Percentiles rank a stretch among this genome's conserved stretches.
These are phyloP conservation scores for human (Homo sapiens) DNA, from an alignment of 2,113 vertebrate genomes.

Conservation along the genomic window DNA sequence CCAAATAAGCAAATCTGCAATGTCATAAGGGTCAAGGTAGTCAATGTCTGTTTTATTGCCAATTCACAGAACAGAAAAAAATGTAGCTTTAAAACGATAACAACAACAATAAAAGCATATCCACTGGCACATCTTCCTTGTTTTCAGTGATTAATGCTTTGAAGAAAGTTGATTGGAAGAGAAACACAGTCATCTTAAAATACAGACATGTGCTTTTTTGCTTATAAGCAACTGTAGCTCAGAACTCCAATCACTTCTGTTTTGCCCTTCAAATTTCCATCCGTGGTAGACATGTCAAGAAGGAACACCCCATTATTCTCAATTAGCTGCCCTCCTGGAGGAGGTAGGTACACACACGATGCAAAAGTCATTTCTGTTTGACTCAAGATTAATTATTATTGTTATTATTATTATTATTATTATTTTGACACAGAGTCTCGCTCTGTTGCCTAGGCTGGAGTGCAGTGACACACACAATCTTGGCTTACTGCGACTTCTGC, in stretches of 20 bases:
- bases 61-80: neutral
- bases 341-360: neutral
- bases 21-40: neutral
- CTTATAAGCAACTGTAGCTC: neutral
- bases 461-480: too few species aligned
- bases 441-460: too few species aligned
- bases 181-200: neutral
- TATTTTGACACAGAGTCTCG: too few species aligned
- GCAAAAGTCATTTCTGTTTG: neutral
- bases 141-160: neutral
- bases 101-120: neutral
- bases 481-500: too few species aligned
- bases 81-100: neutral
- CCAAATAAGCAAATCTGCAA: neutral
- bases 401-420: too few species aligned
- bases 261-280: neutral
- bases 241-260: neutral
- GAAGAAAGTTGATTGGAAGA: neutral
- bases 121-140: neutral
- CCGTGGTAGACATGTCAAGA: too few species aligned
- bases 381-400: too few species aligned
- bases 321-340: too few species aligned
- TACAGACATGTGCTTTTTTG: neutral
- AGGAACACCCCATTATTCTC: neutral
- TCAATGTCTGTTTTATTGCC: neutral